Evolutionary conservation across 1,140 invertebrate genomes (phyloP).

Genomic region (Drosophila santomea): DNA sequence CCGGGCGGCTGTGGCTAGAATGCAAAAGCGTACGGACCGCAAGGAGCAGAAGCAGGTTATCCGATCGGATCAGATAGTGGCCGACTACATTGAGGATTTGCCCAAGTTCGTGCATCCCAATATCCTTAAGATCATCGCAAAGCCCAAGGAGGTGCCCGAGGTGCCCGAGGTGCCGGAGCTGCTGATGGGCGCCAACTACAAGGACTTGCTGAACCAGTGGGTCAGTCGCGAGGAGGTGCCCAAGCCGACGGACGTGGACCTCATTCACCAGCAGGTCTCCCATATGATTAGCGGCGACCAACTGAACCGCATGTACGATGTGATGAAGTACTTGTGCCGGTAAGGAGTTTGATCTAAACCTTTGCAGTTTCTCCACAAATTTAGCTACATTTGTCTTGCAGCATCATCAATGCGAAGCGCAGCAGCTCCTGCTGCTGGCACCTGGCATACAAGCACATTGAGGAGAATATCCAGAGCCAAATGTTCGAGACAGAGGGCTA

Average conservation of each 20-base stretch:
- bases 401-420: slow-evolving; percentile 59
- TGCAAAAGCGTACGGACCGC: slow-evolving; percentile 1
- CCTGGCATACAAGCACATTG: slow-evolving; percentile 57
- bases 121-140: slow-evolving; percentile 34
- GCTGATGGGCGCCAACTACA: slow-evolving; percentile 26
- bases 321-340: slow-evolving; percentile 67
- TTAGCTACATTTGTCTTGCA: not conserved
- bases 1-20: slow-evolving; percentile 25
- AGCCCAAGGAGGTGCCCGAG: not conserved
- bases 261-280: slow-evolving; percentile 43
- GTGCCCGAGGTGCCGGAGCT: not conserved
- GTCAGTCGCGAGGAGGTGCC: slow-evolving; percentile 48
- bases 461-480: slow-evolving; percentile 38
- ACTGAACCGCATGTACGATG: slow-evolving; percentile 42
- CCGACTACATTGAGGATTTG: slow-evolving; percentile 38
- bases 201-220: slow-evolving; percentile 39
- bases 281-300: slow-evolving; percentile 28
- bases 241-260: slow-evolving; percentile 39
- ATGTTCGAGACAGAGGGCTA: slow-evolving; percentile 29
- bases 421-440: slow-evolving; percentile 50
- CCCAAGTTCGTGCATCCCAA: slow-evolving; percentile 22
- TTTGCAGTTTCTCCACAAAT: no score
- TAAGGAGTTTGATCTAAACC: slow-evolving; percentile 1
- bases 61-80: slow-evolving; percentile 49
- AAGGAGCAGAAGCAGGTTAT: not conserved